A percentile compares a stretch with the other conserved stretches of the same genome.
These are phyloP conservation scores for Hippocampus barbouri DNA, from an alignment of 2,113 vertebrate species.

Conservation along the genomic window DNA sequence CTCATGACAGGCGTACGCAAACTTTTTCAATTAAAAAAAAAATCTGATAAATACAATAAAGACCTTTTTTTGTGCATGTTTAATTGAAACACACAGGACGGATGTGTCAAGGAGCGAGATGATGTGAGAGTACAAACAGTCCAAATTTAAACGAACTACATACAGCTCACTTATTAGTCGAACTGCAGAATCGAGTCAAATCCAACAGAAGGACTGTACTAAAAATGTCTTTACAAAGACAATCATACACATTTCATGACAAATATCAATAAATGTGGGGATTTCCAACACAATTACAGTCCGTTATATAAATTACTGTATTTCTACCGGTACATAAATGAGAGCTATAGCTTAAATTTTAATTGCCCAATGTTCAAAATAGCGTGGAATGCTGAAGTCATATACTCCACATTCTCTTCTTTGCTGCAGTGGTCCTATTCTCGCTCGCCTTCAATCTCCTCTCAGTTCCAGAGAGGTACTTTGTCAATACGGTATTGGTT, in stretches of 20 bases:
- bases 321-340: no score
- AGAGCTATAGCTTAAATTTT: no score
- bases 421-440: no score
- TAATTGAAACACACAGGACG: conserved; percentile 8
- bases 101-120: not conserved
- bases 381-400: no score
- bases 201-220: not conserved
- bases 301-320: no score
- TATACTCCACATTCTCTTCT: no score
- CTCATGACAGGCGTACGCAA: conserved; percentile 41
- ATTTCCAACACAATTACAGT: not conserved
- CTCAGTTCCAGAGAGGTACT: no score
- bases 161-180: not conserved
- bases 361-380: no score
- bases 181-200: not conserved
- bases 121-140: not conserved
- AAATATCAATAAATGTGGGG: no score
- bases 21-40: conserved; percentile 25
- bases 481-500: no score
- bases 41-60: conserved; percentile 18
- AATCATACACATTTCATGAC: not conserved
- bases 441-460: no score
- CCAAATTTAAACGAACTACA: not conserved
- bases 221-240: not conserved
- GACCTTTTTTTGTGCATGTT: conserved; percentile 8